Evolutionary conservation across 2,888 invertebrate species (phyloP), one percentile per base, ranked within the genome.

Genomic region (Napeogenes inachia): DNA sequence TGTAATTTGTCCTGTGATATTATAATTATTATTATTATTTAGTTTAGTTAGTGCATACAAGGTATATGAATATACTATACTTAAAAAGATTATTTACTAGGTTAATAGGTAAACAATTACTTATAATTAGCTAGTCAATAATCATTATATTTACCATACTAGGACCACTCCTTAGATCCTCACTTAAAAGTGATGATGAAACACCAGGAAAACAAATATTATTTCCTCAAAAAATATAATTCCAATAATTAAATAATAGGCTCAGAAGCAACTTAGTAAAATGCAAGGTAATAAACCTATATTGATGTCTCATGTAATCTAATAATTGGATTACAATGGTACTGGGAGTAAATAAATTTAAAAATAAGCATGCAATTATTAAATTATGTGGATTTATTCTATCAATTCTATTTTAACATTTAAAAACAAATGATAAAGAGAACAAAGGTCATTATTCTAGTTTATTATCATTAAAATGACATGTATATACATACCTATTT

Each of bases 391-490:
- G 47, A 13, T 47, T 47, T 10, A 30, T 8, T 30, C 30, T 10
- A 8, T 30, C 30, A 30, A 30, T 30, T 30, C 6, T 47, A 30
- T n/a, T 50, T 50, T 50, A 50, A 12, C 30, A 62, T 57, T 65
- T 50, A 46, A 60, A 68, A 60, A 60, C 59, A 63, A 21, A 46
- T 64, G 66, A 67, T 68, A 65, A 65, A 60, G 60, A 65, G 61
- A 59, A 54, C 67, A 68, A 68, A 68, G 67, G 65, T 68, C 67
- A 64, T 50, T 60, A 62, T 62, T 53, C 65, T 61, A 64, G 54
- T 62, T 21, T 60, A 50, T 53, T 70, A 70, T 65, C 67, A 62
- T 60, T 59, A 60, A 61, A 64, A 66, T 58, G 57, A 61, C 50
- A 62, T 50, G 30, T 30, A 4, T 21, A 21, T 21, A 30, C 10